Evolutionary conservation across 2,888 invertebrate genomes (phyloP), one percentile per base, ranked within the genome.

Genomic region (Morinoia aosen): DNA sequence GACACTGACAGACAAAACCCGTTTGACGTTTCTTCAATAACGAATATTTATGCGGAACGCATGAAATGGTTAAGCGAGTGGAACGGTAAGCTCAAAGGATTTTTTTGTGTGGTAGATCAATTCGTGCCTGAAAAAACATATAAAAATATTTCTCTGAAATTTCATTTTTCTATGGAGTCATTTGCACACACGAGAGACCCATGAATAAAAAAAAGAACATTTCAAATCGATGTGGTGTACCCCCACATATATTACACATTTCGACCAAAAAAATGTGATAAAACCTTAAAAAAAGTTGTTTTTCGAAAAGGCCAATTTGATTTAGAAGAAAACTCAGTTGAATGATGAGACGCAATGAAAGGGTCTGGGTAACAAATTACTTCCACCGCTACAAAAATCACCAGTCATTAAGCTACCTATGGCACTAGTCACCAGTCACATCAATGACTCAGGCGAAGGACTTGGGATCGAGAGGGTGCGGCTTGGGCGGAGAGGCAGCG

Each of bases 401-500:
- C 48, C 48, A 25, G 76, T 76, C 76, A 76, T 33, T 76, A 76
- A 33, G 76, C 19, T 76, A 76, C 33, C 10, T 19, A 76, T 25
- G 76, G 16, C 76, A 16, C 76, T 10, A 76, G 76, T 76, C 76
- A 76, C 76, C 8, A 76, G 76, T 76, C 19, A 33, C 76, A 76
- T 25, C 33, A 10, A 33, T 33, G 16, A 76, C 76, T 76, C 76
- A 88, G 19, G 58, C 94, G 88, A 95, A 94, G 61, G 88, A 64
- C 48, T 94, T 94, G 0, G 94, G 95, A 88, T 95, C 95, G 39
- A 95, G 90, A 14, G 95, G 95, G 40, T 95, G 94, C 5, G 95
- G 95, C 94, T 95, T 96, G 39, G 96, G 96, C 3, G 96, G 96
- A 33, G 96, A 96, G n/a, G 96, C 91, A 61, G 96, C 96, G 10